Evolutionary conservation across 2,888 invertebrate genomes (phyloP).

Genomic region (Lamellibrachia satsuma): DNA sequence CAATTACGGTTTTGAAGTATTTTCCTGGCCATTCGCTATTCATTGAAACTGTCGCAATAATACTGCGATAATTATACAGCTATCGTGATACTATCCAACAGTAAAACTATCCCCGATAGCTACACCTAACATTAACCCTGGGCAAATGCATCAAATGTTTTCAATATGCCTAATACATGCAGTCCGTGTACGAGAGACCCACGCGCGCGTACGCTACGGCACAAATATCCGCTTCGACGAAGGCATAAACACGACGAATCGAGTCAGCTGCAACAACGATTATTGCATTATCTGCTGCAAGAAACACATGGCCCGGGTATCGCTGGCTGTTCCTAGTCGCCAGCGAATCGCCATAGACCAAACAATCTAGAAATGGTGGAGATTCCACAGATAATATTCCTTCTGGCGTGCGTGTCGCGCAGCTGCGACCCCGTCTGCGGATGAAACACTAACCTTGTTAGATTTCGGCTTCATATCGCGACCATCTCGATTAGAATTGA

Average conservation of each 20-base stretch:
- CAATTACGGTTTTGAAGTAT: too few species aligned
- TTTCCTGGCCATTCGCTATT: too few species aligned
- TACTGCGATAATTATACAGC: too few species aligned
- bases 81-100: too few species aligned
- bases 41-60: too few species aligned
- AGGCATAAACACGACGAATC: not conserved
- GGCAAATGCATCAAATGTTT: not conserved
- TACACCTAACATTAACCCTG: not conserved
- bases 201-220: not conserved
- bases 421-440: not conserved
- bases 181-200: not conserved
- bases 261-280: constrained; percentile 8
- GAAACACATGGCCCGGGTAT: not conserved
- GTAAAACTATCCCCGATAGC: too few species aligned
- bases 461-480: not conserved
- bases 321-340: not conserved
- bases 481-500: not conserved
- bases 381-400: not conserved
- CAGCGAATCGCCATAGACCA: not conserved
- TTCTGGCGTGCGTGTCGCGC: not conserved
- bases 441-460: not conserved
- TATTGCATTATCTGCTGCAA: not conserved
- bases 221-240: not conserved
- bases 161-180: not conserved
- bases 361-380: not conserved